These are phyloP conservation scores for Rhagologus leucostigma DNA, from an alignment of 2,113 vertebrate species.

Conservation along the genomic window DNA sequence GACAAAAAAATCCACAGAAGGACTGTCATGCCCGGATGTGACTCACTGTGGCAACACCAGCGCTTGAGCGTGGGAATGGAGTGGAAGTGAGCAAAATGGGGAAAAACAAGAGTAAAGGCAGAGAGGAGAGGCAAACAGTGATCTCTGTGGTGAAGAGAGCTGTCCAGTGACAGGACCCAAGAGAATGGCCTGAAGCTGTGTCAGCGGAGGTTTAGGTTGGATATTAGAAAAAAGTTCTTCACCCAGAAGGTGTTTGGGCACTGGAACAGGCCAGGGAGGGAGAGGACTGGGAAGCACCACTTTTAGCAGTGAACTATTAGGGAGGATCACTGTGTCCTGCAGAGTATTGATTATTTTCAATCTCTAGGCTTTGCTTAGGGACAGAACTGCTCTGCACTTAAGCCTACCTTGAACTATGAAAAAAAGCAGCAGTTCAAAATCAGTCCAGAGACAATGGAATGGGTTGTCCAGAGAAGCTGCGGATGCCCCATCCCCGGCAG, in stretches of 20 bases:
- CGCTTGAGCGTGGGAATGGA: background rate
- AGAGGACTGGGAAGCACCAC: background rate
- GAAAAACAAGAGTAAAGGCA: background rate
- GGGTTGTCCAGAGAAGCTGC: background rate
- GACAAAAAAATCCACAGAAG: background rate
- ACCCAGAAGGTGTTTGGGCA: background rate
- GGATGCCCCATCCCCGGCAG: background rate
- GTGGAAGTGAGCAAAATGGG: fast-evolving
- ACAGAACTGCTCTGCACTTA: background rate
- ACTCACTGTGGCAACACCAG: background rate
- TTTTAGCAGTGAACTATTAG: background rate
- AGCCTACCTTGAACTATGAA: background rate
- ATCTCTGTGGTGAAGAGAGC: background rate
- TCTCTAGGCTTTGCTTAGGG: background rate
- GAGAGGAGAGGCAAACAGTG: background rate
- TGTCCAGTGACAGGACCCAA: background rate
- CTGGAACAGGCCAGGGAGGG: background rate
- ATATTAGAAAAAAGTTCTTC: background rate
- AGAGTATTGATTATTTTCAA: background rate
- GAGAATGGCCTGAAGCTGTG: background rate
- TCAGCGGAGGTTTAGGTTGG: background rate
- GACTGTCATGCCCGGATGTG: too few species aligned
- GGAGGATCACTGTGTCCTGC: background rate
- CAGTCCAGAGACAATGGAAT: background rate
- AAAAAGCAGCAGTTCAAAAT: background rate